These are phyloP conservation scores for Nansenia antarctica DNA, from an alignment of 2,113 vertebrate species.

Conservation along the genomic window DNA sequence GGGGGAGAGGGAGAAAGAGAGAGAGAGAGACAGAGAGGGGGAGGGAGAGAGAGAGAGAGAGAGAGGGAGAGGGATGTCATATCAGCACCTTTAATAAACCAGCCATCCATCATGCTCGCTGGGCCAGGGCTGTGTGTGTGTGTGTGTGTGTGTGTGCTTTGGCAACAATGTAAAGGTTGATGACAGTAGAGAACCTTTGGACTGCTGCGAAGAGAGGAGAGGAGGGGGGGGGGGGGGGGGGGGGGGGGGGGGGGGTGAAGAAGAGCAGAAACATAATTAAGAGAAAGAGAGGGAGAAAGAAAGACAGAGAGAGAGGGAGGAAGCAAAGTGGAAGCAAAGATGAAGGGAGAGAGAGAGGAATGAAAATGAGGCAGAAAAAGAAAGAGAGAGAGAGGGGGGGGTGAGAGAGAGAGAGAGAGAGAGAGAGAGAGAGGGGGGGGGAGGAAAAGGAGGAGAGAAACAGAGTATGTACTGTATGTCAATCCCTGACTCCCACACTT, in stretches of 20 bases:
- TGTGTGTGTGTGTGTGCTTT: neutral
- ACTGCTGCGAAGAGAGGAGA: neutral
- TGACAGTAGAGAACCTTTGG: neutral
- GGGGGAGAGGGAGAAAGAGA: neutral
- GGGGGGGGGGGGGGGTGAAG: neutral
- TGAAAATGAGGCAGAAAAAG: neutral
- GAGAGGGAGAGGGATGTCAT: neutral
- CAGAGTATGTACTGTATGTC: neutral
- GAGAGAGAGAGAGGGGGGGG: neutral
- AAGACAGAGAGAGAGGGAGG: neutral
- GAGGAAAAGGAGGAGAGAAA: neutral
- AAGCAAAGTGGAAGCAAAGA: neutral
- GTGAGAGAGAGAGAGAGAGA: constrained; percentile 1
- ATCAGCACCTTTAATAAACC: neutral
- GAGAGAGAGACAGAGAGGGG: neutral
- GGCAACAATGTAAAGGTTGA: neutral
- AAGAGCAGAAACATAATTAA: neutral
- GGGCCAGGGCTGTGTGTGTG: constrained; percentile 5
- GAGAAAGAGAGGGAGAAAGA: neutral
- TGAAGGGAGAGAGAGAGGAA: neutral
- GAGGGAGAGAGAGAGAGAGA: neutral
- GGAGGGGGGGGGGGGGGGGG: neutral
- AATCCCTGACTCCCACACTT: neutral
- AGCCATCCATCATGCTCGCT: neutral
- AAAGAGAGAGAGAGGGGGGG: neutral